A percentile compares a stretch with the other conserved stretches of the same genome.
phyloP scores from a whole-genome alignment of 1,140 invertebrate species.

The Rhyacophila brunnea region DNA sequence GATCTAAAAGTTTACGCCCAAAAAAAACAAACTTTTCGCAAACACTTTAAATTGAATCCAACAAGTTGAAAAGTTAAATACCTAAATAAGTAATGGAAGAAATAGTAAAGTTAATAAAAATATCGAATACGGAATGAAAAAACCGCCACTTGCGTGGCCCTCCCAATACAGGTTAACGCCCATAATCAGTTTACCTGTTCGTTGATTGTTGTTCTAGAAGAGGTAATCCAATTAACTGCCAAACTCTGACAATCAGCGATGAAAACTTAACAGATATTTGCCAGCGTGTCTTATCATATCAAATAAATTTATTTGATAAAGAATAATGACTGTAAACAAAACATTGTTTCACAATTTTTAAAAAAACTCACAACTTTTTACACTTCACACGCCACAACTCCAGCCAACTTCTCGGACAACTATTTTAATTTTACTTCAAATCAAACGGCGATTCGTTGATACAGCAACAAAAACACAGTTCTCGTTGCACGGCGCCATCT shows the following conservation, averaged over 20 bases:
- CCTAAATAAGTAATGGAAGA: not conserved
- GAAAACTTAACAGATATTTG: not conserved
- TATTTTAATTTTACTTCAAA: conserved; percentile 20
- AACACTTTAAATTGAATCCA: conserved; percentile 1
- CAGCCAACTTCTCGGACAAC: conserved; percentile 14
- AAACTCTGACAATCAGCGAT: not conserved
- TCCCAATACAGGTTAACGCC: conserved; percentile 25
- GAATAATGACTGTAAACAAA: conserved; percentile 11
- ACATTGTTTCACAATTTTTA: conserved; percentile 9
- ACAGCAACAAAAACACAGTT: no score
- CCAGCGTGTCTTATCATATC: not conserved
- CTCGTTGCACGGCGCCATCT: no score
- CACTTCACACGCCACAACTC: conserved; percentile 11
- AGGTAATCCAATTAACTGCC: conserved; percentile 25
- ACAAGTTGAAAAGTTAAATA: not conserved
- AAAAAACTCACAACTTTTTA: conserved; percentile 5
- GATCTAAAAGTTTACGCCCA: conserved; percentile 26
- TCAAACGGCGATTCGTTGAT: conserved; percentile 13
- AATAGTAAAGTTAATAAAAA: not conserved
- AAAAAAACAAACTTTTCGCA: conserved; percentile 14
- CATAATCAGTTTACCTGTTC: conserved; percentile 27
- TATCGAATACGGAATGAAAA: not conserved
- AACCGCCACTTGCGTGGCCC: conserved; percentile 21
- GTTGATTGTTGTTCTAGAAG: conserved; percentile 25
- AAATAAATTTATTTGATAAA: not conserved